Evolutionary conservation across 2,113 vertebrate genomes (phyloP).

Genomic region (Cyanoramphus novaezelandiae): DNA sequence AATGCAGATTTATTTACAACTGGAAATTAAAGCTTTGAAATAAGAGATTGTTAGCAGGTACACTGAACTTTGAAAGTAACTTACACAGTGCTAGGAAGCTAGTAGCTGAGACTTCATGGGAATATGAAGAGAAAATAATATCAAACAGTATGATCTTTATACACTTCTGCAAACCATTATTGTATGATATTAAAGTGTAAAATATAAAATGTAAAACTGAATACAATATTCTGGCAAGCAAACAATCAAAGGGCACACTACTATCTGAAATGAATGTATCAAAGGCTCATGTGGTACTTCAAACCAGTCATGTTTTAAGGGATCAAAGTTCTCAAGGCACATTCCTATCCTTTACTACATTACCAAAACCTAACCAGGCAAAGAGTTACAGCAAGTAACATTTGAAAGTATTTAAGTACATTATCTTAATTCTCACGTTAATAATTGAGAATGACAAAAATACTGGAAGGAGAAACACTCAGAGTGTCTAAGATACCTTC

Average conservation of each 20-base stretch:
- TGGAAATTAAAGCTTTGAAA: slow-evolving; percentile 28
- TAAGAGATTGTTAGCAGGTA: not conserved
- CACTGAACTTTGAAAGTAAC: not conserved
- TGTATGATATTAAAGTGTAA: not conserved
- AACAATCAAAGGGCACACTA: not conserved
- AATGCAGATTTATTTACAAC: not conserved
- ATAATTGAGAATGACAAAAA: not conserved
- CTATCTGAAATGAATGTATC: not conserved
- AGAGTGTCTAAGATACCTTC: not conserved
- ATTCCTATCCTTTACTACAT: not conserved
- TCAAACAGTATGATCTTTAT: not conserved
- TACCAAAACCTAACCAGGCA: not conserved
- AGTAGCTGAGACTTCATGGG: not conserved
- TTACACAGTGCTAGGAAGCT: not conserved
- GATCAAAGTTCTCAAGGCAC: not conserved
- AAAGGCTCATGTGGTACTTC: not conserved
- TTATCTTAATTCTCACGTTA: not conserved
- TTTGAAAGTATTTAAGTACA: not conserved
- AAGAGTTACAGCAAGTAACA: not conserved
- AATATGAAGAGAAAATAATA: not conserved
- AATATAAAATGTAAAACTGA: not conserved
- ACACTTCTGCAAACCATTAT: not conserved
- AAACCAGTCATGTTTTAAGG: not conserved
- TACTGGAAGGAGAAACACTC: not conserved
- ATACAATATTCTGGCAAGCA: not conserved